Evolutionary conservation across 2,113 vertebrate species (phyloP).

Genomic region (Brachypodius melanocephalos): DNA sequence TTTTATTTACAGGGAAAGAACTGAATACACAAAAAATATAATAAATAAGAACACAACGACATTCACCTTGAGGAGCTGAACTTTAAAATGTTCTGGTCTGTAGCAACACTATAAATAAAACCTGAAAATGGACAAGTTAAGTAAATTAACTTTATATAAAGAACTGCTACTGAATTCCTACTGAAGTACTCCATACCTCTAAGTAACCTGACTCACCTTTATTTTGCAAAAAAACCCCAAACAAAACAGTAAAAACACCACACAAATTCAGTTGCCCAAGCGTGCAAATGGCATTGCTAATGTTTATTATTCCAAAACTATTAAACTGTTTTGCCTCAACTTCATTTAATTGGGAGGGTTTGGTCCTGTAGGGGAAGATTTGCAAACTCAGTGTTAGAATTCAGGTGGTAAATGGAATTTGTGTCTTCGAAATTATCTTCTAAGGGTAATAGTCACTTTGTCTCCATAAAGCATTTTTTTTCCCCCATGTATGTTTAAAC

Average conservation of each 20-base stretch:
- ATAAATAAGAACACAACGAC: background rate
- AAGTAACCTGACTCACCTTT: background rate
- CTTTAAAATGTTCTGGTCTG: background rate
- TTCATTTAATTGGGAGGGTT: background rate
- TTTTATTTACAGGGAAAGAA: background rate
- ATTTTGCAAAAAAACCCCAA: background rate
- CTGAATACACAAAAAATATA: background rate
- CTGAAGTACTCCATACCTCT: background rate
- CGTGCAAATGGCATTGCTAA: rapidly evolving
- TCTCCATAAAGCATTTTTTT: no score
- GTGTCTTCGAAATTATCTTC: background rate
- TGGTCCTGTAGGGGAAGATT: background rate
- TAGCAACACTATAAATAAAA: background rate
- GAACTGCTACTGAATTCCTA: background rate
- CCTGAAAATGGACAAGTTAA: background rate
- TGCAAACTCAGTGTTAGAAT: background rate
- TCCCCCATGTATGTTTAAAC: background rate
- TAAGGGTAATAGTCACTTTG: background rate
- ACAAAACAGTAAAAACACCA: background rate
- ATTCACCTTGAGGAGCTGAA: background rate
- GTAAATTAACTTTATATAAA: background rate
- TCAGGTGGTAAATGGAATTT: background rate
- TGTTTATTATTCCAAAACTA: background rate
- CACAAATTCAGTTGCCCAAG: background rate
- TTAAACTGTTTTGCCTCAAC: background rate